phyloP scores from a whole-genome alignment of 2,888 invertebrate species.

The Mesorhabditis spiculigera region DNA sequence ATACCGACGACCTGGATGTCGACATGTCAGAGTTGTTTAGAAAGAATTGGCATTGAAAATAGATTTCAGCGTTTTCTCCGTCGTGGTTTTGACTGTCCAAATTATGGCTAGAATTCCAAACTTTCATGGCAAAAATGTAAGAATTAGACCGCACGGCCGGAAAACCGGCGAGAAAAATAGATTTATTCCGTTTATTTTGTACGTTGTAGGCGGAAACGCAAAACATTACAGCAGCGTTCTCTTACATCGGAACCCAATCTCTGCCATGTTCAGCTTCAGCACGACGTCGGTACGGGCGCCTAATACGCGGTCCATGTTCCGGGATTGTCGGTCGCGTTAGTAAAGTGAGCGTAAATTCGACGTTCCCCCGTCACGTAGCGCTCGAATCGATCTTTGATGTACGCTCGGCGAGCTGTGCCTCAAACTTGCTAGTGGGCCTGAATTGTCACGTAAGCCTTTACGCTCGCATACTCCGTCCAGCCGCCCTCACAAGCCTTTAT shows the following conservation, averaged over 20 bases:
- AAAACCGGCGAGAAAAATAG: too few relatives aligned
- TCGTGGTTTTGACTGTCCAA: too few relatives aligned
- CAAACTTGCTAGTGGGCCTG: constrained; percentile 54
- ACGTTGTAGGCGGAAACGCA: too few relatives aligned
- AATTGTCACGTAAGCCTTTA: constrained; percentile 7
- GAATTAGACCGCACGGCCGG: too few relatives aligned
- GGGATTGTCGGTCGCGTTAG: constrained; percentile 61
- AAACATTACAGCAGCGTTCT: too few relatives aligned
- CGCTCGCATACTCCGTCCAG: neutral
- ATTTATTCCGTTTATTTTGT: too few relatives aligned
- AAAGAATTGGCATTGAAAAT: too few relatives aligned
- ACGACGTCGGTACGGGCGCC: constrained; percentile 55
- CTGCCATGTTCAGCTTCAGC: constrained; percentile 54
- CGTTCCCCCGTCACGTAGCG: constrained; percentile 55
- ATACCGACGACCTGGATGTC: too few relatives aligned
- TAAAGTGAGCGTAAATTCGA: constrained; percentile 60
- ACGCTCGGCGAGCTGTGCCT: constrained; percentile 55
- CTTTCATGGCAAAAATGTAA: too few relatives aligned
- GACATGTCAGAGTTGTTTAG: too few relatives aligned
- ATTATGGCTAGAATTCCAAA: too few relatives aligned
- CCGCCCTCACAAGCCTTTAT: constrained; percentile 53
- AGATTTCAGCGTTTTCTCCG: too few relatives aligned
- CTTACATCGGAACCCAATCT: constrained; percentile 53
- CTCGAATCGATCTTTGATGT: constrained; percentile 59
- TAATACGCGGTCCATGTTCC: constrained; percentile 58